Percentiles rank a stretch among this genome's conserved stretches.
phyloP scores from a whole-genome alignment of 2,888 invertebrate species.

The Morpho achilles region DNA sequence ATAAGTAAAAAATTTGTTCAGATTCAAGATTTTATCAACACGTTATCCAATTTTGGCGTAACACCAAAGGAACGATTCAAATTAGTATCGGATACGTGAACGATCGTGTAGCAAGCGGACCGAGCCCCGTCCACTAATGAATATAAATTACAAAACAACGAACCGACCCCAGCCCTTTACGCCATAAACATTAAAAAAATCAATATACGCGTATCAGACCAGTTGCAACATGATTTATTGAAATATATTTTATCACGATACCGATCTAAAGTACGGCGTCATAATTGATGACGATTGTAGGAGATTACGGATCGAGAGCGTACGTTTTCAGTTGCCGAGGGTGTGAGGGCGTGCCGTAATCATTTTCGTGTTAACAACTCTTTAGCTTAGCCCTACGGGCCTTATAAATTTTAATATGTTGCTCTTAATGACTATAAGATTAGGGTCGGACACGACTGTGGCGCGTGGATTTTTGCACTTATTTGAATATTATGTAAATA shows the following conservation, averaged over 20 bases:
- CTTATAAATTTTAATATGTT: constrained; percentile 63
- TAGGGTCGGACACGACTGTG: constrained; percentile 33
- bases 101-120: constrained; percentile 23
- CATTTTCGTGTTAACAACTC: constrained; percentile 74
- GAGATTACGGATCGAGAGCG: constrained; percentile 33
- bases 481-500: constrained; percentile 68
- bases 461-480: constrained; percentile 55
- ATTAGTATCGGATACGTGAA: constrained; percentile 18
- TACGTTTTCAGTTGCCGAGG: constrained; percentile 15
- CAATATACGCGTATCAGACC: constrained; percentile 66
- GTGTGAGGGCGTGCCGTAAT: constrained; percentile 45
- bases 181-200: constrained; percentile 70
- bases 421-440: constrained; percentile 61
- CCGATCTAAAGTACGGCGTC: constrained; percentile 67
- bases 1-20: no score
- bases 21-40: neutral
- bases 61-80: constrained; percentile 6
- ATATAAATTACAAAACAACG: constrained; percentile 69
- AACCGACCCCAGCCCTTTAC: constrained; percentile 58
- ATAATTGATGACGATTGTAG: constrained; percentile 72
- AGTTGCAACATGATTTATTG: constrained; percentile 71
- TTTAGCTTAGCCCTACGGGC: constrained; percentile 46
- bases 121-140: constrained; percentile 52
- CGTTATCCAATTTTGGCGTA: constrained; percentile 6
- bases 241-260: constrained; percentile 73